Evolutionary conservation across 2,888 invertebrate genomes (phyloP), one percentile per base, ranked within the genome.

Genomic region (Hofmannophila pseudospretella): DNA sequence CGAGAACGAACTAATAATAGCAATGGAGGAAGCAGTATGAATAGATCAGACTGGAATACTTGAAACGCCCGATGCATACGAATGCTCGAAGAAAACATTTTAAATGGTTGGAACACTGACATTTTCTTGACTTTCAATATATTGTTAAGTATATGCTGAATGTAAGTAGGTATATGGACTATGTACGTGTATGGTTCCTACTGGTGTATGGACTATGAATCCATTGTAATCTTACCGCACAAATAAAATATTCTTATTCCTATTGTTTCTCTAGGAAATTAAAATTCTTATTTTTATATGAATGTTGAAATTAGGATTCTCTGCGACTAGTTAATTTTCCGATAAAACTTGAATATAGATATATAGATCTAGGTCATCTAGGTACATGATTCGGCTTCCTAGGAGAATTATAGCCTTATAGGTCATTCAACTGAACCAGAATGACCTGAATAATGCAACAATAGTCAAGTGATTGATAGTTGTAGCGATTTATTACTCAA

Each of bases 381-480:
- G n/a, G n/a, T n/a, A n/a, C n/a, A n/a, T n/a, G n/a, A n/a, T n/a
- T n/a, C n/a, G 67, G 66, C 59, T 72, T 57, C 64, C 59, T 67
- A 70, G 67, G 73, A 68, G 65, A 62, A 66, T n/a, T n/a, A n/a
- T n/a, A n/a, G n/a, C n/a, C n/a, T n/a, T n/a, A n/a, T n/a, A 74
- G 73, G 71, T 58, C 67, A 62, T 69, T 74, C 69, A 72, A 74
- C 57, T 76, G 73, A 72, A 75, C 70, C 75, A 76, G 71, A 74
- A 71, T 76, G 76, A 76, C 78, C 77, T 57, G 75, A 71, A 77
- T 78, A 71, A 67, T 61, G 66, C 65, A 70, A 73, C 68, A 65
- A 69, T 67, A 65, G 55, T 62, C 25, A 34, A 39, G 34, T 39
- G 34, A 31, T 39, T 32, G 28, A 31, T 39, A 28, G 28, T 16